Evolutionary conservation across 1,140 invertebrate genomes (phyloP).

Genomic region (Drosophila bocqueti): DNA sequence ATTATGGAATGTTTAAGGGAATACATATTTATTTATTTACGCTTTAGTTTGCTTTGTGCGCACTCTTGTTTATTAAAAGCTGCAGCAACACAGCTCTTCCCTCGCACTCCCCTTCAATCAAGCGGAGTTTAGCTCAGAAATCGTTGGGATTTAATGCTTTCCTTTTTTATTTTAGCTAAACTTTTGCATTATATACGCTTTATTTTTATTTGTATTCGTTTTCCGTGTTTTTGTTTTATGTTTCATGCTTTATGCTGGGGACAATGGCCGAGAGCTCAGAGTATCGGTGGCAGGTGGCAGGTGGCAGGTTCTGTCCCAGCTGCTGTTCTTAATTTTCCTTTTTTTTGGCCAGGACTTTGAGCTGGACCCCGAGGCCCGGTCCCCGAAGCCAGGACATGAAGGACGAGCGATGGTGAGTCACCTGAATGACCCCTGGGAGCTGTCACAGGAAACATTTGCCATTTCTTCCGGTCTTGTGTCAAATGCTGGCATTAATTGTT

Average conservation of each 20-base stretch:
- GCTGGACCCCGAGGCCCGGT: slow-evolving; percentile 9
- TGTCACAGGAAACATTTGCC: slow-evolving; percentile 42
- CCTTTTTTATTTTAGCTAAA: slow-evolving; percentile 5
- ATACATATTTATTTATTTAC: neutral
- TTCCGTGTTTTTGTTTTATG: neutral
- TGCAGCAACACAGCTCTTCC: neutral
- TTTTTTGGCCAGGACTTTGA: slow-evolving; percentile 35
- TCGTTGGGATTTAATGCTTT: neutral
- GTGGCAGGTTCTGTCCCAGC: slow-evolving; percentile 11
- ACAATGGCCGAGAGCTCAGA: slow-evolving; percentile 12
- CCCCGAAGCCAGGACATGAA: slow-evolving; percentile 11
- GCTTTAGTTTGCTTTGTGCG: slow-evolving; percentile 4
- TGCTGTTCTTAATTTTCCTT: slow-evolving; percentile 29
- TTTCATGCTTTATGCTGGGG: slow-evolving; percentile 3
- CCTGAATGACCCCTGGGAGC: slow-evolving; percentile 38
- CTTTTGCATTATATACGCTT: slow-evolving; percentile 3
- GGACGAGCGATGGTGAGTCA: slow-evolving; percentile 9
- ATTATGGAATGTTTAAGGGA: neutral
- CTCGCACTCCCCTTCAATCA: neutral
- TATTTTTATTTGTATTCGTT: neutral
- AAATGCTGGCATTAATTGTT: slow-evolving; percentile 63
- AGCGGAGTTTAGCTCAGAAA: neutral
- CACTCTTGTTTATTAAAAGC: slow-evolving; percentile 28
- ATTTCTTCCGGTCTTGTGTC: slow-evolving; percentile 19
- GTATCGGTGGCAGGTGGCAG: slow-evolving; percentile 38